Evolutionary conservation across 2,113 vertebrate species (phyloP), one percentile per base, ranked within the genome.

Genomic region (Myocastor coypus): DNA sequence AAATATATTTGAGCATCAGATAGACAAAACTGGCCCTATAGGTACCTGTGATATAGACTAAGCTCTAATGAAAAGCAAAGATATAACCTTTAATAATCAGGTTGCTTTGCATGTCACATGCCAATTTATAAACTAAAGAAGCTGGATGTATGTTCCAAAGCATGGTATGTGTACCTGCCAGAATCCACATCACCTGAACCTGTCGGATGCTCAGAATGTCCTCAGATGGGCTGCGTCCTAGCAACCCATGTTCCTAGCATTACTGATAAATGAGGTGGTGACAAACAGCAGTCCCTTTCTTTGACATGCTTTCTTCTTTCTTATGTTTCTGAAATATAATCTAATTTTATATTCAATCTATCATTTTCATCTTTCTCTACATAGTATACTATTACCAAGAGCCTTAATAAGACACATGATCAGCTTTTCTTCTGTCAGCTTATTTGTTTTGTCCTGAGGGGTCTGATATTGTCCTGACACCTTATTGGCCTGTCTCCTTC

Each of bases 391-490:
- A 52, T 92, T 17, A 34, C 1, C 1, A 82, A 81, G 17, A 59
- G 6, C n/a, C 52, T 68, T 69, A 37, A 69, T 7, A 73, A 17
- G 91, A 87, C 20, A 46, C 24, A 69, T 2, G 34, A 42, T 68
- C 55, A 87, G 75, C 16, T n/a, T 69, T 94, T 78, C 83, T 17
- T 84, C 55, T 87, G 20, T 75, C 19, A 86, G 91, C 75, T 89
- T 69, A 92, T 78, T 52, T 89, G 52, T 55, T 88, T 7, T 77
- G 32, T 55, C 24, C 1, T 83, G 11, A 97, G 61, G 83, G 55
- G 95, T 83, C 24, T 89, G 61, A 83, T 30, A 37, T 37, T 85
- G 69, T 85, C 86, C 91, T 87, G 55, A 95, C 10, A 10, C 59
- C 71, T 88, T 84, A 85, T 0, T 57, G 16, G 16, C 83, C 37